Evolutionary conservation across 2,113 vertebrate genomes (phyloP).

Genomic region (Sphyrna mokarran): DNA sequence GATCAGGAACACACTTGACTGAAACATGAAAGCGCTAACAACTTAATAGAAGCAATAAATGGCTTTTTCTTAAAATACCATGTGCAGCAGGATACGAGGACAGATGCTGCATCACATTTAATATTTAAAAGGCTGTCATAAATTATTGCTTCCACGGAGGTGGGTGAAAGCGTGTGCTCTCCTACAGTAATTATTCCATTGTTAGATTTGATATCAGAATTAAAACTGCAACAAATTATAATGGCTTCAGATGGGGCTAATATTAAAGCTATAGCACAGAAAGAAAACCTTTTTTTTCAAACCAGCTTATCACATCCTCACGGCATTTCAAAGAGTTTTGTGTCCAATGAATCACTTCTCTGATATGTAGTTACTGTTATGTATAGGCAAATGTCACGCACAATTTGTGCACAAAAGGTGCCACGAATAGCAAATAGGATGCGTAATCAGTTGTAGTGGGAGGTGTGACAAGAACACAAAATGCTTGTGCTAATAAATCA

Average conservation of each 20-base stretch:
- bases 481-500: background rate
- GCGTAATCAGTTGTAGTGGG: background rate
- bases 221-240: background rate
- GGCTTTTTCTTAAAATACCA: background rate
- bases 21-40: background rate
- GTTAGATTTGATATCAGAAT: background rate
- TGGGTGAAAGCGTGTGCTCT: background rate
- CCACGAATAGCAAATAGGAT: background rate
- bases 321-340: background rate
- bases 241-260: background rate
- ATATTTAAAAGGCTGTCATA: conserved; percentile 24
- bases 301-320: background rate
- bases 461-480: background rate
- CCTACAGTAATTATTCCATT: background rate
- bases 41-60: background rate
- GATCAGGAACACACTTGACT: background rate
- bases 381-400: background rate
- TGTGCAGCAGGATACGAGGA: background rate
- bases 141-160: background rate
- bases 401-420: background rate
- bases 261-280: background rate
- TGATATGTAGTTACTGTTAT: background rate
- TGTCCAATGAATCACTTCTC: background rate
- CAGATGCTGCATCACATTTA: background rate
- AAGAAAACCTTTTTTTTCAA: background rate